phyloP scores from a whole-genome alignment of 2,113 vertebrate species.

The Tupaia chinensis region DNA sequence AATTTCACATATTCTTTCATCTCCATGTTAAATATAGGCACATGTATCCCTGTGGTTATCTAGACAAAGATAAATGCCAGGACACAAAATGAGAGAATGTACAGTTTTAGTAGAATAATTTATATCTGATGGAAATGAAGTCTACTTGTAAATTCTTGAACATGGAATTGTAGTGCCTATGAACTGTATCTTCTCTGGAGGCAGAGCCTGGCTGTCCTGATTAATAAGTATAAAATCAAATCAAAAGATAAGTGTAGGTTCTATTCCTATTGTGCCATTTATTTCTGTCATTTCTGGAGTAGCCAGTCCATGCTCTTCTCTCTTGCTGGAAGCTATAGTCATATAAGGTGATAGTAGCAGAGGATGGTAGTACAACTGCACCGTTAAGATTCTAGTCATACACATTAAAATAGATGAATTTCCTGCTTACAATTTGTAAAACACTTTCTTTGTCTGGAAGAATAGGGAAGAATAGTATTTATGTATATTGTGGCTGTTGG shows the following conservation, averaged over 20 bases:
- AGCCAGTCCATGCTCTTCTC: background rate
- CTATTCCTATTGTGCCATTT: background rate
- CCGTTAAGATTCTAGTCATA: background rate
- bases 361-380: background rate
- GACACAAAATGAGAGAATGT: background rate
- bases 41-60: background rate
- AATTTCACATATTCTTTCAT: conserved; percentile 40
- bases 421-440: background rate
- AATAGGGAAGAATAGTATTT: background rate
- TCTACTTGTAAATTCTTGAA: conserved; percentile 35
- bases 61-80: background rate
- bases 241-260: background rate
- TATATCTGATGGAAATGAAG: conserved; percentile 43
- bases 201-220: background rate
- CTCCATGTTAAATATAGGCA: conserved; percentile 29
- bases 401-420: background rate
- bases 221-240: background rate
- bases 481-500: background rate
- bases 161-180: background rate
- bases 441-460: background rate
- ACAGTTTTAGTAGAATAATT: background rate
- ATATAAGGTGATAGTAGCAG: background rate
- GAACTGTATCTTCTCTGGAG: background rate
- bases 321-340: background rate
- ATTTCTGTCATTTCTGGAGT: background rate